Percentiles rank a stretch among this genome's conserved stretches.
Evolutionary conservation across 2,797 vertebrate genomes (phyloP).

Genomic region (Rhyacichthys aspro): DNA sequence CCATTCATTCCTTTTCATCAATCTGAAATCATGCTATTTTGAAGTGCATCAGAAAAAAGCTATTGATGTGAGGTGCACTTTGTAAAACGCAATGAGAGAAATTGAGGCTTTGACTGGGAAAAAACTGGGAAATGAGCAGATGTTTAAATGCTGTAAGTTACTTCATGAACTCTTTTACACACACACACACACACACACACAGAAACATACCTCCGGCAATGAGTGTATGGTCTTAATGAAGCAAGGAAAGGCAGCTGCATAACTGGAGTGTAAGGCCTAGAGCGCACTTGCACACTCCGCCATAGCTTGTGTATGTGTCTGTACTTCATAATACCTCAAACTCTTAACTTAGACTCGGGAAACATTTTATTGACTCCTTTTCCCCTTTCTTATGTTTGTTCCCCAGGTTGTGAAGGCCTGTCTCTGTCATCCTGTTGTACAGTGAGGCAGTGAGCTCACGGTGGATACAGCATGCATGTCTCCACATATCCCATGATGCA

Average conservation of each 20-base stretch:
- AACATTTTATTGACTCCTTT: conserved; percentile 25
- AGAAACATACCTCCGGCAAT: conserved; percentile 61
- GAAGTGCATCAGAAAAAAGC: conserved; percentile 26
- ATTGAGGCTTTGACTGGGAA: conserved; percentile 10
- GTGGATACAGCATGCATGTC: conserved; percentile 86
- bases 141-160: conserved; percentile 53
- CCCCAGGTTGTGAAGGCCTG: conserved; percentile 89
- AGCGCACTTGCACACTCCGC: conserved; percentile 55
- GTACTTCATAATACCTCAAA: conserved; percentile 27
- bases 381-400: conserved; percentile 19
- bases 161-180: conserved; percentile 33
- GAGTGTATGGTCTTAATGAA: conserved; percentile 72
- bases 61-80: conserved; percentile 20
- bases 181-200: conserved; percentile 9
- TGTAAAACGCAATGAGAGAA: conserved; percentile 22
- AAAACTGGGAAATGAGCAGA: conserved; percentile 37
- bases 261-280: conserved; percentile 59
- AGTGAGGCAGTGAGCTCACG: conserved; percentile 86
- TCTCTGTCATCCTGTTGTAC: conserved; percentile 79
- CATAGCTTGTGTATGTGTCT: conserved; percentile 20
- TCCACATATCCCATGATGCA: conserved; percentile 87
- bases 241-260: conserved; percentile 66
- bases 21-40: conserved; percentile 40
- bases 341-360: conserved; percentile 32
- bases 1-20: conserved; percentile 51